phyloP scores from a whole-genome alignment of 1,140 invertebrate genomes.

The Drosophila kanapiae region DNA sequence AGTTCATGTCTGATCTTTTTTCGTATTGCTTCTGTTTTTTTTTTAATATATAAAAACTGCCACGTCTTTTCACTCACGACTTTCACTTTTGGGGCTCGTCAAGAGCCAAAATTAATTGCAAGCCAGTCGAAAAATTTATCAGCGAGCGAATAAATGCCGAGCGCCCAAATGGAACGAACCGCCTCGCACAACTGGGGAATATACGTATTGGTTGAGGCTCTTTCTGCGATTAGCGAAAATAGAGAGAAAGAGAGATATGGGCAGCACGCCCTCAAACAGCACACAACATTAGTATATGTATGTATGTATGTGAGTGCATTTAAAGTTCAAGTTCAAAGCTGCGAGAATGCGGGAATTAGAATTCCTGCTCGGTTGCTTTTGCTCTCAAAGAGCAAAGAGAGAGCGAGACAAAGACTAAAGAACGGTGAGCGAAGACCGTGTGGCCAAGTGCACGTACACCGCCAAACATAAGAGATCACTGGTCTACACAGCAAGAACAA shows the following conservation, averaged over 20 bases:
- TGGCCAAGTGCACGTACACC: conserved; percentile 71
- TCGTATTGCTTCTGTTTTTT: conserved; percentile 22
- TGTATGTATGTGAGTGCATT: conserved; percentile 58
- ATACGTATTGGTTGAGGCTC: conserved; percentile 4
- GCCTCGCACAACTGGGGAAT: conserved; percentile 44
- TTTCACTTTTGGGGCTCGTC: conserved; percentile 75
- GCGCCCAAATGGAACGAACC: conserved; percentile 48
- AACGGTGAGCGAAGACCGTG: conserved; percentile 11
- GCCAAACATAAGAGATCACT: conserved; percentile 28
- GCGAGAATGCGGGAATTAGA: conserved; percentile 63
- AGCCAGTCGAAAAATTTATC: conserved; percentile 59
- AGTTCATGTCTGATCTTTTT: conserved; percentile 63
- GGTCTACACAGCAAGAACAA: conserved; percentile 35
- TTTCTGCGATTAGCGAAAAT: conserved; percentile 10
- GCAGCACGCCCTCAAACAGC: conserved; percentile 34
- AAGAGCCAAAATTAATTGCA: conserved; percentile 71
- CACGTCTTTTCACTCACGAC: conserved; percentile 71
- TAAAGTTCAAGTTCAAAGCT: conserved; percentile 84
- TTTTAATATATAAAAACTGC: conserved; percentile 52
- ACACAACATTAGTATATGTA: conserved; percentile 44
- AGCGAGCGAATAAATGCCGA: conserved; percentile 33
- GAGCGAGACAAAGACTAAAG: neutral
- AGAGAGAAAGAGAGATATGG: conserved; percentile 12
- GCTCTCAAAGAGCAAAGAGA: conserved; percentile 7
- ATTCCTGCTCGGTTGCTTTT: conserved; percentile 43